phyloP scores from a whole-genome alignment of 2,113 vertebrate genomes.

The Hepsetus odoe region DNA sequence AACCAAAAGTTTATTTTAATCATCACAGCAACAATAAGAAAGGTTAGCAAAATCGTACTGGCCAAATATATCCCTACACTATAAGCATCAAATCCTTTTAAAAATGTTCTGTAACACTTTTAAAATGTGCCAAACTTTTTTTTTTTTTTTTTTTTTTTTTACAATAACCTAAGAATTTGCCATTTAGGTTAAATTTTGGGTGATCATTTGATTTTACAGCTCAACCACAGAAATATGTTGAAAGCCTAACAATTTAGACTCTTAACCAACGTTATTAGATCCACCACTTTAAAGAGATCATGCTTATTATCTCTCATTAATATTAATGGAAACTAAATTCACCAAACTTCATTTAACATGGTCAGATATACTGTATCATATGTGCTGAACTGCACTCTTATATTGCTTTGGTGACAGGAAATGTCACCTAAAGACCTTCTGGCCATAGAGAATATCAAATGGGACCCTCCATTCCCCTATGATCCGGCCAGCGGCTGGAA shows the following conservation, averaged over 20 bases:
- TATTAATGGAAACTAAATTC: too few relatives aligned
- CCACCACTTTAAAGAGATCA: too few relatives aligned
- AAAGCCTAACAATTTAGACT: too few relatives aligned
- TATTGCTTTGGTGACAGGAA: slow-evolving; percentile 64
- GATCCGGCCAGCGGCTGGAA: slow-evolving; percentile 78
- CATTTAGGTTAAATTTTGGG: too few relatives aligned
- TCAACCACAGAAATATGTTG: too few relatives aligned
- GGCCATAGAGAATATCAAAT: slow-evolving; percentile 79
- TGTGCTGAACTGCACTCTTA: neutral
- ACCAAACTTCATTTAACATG: neutral
- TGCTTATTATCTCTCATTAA: neutral
- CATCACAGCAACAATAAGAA: neutral
- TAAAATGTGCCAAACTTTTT: too few relatives aligned
- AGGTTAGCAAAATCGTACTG: neutral
- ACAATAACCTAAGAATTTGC: too few relatives aligned
- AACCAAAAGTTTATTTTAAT: neutral
- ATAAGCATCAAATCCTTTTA: neutral
- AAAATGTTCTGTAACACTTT: too few relatives aligned
- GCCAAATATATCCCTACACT: neutral
- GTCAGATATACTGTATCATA: neutral
- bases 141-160: too few relatives aligned
- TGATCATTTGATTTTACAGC: too few relatives aligned
- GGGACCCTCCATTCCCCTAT: slow-evolving; percentile 78
- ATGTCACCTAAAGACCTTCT: slow-evolving; percentile 79
- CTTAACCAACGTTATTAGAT: too few relatives aligned